These are phyloP conservation scores for Homarus americanus DNA, from an alignment of 1,140 invertebrate genomes.

Conservation along the genomic window DNA sequence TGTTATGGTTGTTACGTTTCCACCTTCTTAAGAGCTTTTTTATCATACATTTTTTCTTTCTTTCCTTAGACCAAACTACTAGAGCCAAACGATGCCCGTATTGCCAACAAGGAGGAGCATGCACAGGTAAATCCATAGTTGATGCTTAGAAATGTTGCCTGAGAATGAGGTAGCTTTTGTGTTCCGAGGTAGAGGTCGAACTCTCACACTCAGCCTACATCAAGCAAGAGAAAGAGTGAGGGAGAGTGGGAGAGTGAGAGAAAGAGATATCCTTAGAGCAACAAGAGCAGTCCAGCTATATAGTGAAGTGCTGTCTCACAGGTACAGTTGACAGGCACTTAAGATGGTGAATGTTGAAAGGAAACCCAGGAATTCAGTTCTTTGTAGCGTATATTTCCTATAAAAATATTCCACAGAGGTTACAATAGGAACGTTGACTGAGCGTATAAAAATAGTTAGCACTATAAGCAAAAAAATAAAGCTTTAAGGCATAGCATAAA, in stretches of 20 bases:
- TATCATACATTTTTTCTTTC: too few species aligned
- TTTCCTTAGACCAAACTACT: too few species aligned
- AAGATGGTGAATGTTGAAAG: constrained; percentile 50
- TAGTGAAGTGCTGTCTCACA: too few species aligned
- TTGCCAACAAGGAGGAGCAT: constrained; percentile 32
- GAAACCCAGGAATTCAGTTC: constrained; percentile 64
- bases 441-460: constrained; percentile 74
- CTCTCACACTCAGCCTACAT: background rate
- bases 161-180: background rate
- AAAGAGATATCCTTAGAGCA: too few species aligned
- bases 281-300: too few species aligned
- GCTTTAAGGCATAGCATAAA: constrained; percentile 69
- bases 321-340: background rate
- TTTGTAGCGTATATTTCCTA: constrained; percentile 74
- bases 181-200: background rate
- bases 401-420: constrained; percentile 73
- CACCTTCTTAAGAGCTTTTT: constrained; percentile 25
- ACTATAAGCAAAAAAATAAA: constrained; percentile 73
- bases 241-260: too few species aligned
- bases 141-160: background rate
- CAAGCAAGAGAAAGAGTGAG: too few species aligned
- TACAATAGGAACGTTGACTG: constrained; percentile 70
- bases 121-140: constrained; percentile 20
- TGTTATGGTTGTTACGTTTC: constrained; percentile 42
- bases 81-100: constrained; percentile 39